phyloP scores from a whole-genome alignment of 2,888 invertebrate genomes.

The Leucoma salicis region DNA sequence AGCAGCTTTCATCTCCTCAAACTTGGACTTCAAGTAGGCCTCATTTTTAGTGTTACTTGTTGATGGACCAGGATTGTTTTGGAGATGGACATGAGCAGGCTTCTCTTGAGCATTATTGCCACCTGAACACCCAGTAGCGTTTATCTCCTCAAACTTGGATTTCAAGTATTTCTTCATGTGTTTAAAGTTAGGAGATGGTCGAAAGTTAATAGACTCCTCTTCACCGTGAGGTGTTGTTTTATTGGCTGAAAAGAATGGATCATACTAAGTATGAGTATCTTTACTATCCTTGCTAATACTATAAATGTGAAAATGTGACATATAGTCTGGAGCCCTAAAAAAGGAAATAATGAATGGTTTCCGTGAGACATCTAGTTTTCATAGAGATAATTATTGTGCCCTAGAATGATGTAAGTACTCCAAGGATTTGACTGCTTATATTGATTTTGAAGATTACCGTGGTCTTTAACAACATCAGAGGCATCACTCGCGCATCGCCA shows the following conservation, averaged over 20 bases:
- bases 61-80: not conserved
- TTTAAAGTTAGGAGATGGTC: conserved; percentile 58
- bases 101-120: not conserved
- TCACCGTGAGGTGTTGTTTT: conserved; percentile 24
- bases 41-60: too few relatives aligned
- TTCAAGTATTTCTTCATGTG: conserved; percentile 64
- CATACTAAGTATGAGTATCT: too few relatives aligned
- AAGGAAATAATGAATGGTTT: not conserved
- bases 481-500: too few relatives aligned
- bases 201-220: conserved; percentile 51
- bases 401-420: too few relatives aligned
- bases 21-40: not conserved
- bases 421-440: too few relatives aligned
- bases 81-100: not conserved
- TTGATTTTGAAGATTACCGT: too few relatives aligned
- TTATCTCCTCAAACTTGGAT: conserved; percentile 40
- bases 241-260: conserved; percentile 20
- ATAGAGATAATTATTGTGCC: too few relatives aligned
- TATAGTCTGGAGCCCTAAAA: not conserved
- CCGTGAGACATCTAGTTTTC: too few relatives aligned
- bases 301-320: too few relatives aligned
- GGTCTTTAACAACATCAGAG: too few relatives aligned
- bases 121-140: not conserved
- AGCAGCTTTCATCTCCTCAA: conserved; percentile 17
- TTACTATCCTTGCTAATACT: too few relatives aligned